Conservation (phyloP, 2,888 invertebrate genomes). For the Scelioninae gen. 1 region DNA sequence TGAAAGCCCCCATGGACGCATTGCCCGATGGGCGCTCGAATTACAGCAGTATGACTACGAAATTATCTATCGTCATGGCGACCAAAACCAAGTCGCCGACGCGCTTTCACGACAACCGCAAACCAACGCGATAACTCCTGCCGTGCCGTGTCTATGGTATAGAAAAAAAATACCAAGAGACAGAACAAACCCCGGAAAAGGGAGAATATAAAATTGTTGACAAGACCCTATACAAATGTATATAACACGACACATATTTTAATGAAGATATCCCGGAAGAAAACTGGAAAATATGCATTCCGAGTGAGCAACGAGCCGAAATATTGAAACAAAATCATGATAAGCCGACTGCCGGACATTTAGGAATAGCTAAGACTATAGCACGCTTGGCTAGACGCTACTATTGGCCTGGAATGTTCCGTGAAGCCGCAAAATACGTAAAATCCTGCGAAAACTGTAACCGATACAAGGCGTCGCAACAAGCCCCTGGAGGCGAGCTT, state of each 20-base stretch:
- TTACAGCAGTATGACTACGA: no score
- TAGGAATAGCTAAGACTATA: constrained; percentile 66
- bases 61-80: constrained; percentile 1
- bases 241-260: constrained; percentile 26
- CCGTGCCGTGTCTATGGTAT: background rate
- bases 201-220: constrained; percentile 63
- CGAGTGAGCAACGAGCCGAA: background rate
- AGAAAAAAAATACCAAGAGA: background rate
- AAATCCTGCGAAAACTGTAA: constrained; percentile 58
- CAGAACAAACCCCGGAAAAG: background rate
- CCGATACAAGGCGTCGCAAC: no score
- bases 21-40: constrained; percentile 41
- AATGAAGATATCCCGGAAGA: constrained; percentile 35
- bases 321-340: constrained; percentile 60
- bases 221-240: constrained; percentile 62
- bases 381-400: no score
- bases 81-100: constrained; percentile 14
- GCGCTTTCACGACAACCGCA: constrained; percentile 7
- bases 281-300: no score
- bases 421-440: no score
- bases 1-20: constrained; percentile 15
- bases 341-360: constrained; percentile 62
- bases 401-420: no score
- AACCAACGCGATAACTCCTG: no score
- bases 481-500: no score